Base-by-base conservation (phyloP, 2,113 vertebrate genomes). In the Bufo bufo region DNA sequence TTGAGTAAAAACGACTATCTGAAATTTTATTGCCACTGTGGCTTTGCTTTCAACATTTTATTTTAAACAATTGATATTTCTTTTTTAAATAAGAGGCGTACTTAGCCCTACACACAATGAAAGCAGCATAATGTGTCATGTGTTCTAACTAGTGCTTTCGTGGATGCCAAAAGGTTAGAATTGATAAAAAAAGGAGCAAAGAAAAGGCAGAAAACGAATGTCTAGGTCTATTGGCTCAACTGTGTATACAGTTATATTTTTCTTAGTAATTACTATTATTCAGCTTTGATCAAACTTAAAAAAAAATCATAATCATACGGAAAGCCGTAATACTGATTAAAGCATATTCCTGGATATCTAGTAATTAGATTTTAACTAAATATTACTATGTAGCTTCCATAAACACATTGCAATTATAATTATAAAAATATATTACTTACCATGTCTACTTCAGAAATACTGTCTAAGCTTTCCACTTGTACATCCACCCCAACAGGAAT, bases 401-500 rank as follows among this genome's bases (percentile, higher is more conserved):
- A 23, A 16, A 16, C 16, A 72, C 4, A 45, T 72, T 1, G 6
- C 6, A 6, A 72, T 72, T 3, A 72, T 45, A 1, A 72, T 16
- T 47, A 6, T 82, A 4, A 78, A 4, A 33, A 33, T 33, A 33
- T 33, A 33, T 33, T 33, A 85, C 96, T 0, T 92, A 99, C 98
- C 98, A 99, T 99, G 94, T 99, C 97, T 71, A 99, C 97, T 91
- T 99, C 97, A 19, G 98, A 99, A 94, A 99, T 99, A 91, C 97
- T 98, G 93, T 99, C 98, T 93, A 99, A 93, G 81, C 97, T 99
- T 93, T 99, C 98, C 90, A 99, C 96, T 93, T 99, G 97, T 69
- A 98, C 98, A 89, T 99, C 97, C 86, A 99, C 96, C 1, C 97
- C 97, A 84, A 99, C 97, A 0, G 98, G 97, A 89, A 99, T 97